Percentiles rank a stretch among this genome's conserved stretches.
Conservation (phyloP, 2,113 vertebrate genomes). For the Tauraco erythrolophus region DNA sequence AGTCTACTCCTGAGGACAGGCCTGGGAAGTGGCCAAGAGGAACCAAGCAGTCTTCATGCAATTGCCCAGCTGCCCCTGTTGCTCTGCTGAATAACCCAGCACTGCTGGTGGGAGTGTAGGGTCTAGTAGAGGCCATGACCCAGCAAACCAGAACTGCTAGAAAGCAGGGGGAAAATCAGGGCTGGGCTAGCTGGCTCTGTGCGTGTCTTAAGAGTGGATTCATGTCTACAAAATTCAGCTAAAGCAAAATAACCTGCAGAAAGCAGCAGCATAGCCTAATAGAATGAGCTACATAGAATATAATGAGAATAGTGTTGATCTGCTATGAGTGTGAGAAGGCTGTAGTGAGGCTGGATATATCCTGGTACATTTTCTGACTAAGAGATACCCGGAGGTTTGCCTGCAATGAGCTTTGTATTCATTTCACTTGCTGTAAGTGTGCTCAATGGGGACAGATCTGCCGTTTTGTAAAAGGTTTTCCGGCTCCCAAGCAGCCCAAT, state of each 20-base stretch:
- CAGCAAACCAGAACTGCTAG: neutral
- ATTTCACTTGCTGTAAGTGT: neutral
- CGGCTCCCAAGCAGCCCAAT: neutral
- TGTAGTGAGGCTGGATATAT: neutral
- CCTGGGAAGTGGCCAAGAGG: neutral
- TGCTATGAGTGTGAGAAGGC: neutral
- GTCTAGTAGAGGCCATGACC: neutral
- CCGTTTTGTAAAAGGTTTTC: constrained; percentile 38
- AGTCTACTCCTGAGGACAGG: neutral
- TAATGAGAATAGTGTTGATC: neutral
- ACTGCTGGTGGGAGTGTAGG: neutral
- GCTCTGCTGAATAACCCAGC: fast-evolving
- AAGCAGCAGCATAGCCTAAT: neutral
- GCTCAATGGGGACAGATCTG: neutral
- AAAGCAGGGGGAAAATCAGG: neutral
- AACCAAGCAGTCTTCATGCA: neutral
- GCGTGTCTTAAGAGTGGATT: neutral
- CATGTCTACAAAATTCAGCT: neutral
- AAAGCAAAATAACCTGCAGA: neutral
- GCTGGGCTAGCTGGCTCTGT: neutral
- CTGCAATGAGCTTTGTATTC: neutral
- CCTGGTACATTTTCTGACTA: neutral
- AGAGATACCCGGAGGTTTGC: neutral
- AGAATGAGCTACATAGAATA: neutral
- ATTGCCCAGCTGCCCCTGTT: neutral